Conservation (phyloP, 1,140 invertebrate species). For the Scaptomyza hsui region DNA sequence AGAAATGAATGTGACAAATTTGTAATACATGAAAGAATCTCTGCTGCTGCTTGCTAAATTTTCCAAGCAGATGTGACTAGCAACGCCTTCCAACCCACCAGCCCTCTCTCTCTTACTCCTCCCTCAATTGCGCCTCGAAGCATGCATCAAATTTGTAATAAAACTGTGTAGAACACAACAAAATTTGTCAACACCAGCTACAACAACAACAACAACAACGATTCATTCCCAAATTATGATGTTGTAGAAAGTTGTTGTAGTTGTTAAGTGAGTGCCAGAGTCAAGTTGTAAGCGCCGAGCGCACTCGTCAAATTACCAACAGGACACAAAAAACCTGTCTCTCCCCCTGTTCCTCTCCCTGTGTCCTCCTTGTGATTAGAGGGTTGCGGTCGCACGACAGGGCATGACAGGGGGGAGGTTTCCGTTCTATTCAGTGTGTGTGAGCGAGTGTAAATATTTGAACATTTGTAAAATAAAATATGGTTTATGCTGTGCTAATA, state of each 20-base stretch:
- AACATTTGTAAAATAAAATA: conserved; percentile 76
- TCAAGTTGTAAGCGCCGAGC: conserved; percentile 66
- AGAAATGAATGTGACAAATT: not conserved
- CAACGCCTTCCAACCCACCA: conserved; percentile 7
- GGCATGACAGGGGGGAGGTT: not conserved
- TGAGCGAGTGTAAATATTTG: conserved; percentile 72
- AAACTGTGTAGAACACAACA: conserved; percentile 61
- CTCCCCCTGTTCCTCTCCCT: not conserved
- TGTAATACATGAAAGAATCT: not conserved
- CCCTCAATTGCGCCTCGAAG: conserved; percentile 12
- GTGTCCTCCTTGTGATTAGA: conserved; percentile 23
- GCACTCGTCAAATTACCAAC: conserved; percentile 72
- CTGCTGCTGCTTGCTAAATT: conserved; percentile 8
- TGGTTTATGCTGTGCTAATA: conserved; percentile 77
- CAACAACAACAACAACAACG: conserved; percentile 19
- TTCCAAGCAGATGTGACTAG: conserved; percentile 41
- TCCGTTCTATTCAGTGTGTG: conserved; percentile 29
- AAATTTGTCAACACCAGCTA: conserved; percentile 58
- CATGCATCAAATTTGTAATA: conserved; percentile 63
- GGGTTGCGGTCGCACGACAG: conserved; percentile 45
- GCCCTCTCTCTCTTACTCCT: not conserved
- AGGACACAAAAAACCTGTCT: conserved; percentile 1
- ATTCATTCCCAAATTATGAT: conserved; percentile 47
- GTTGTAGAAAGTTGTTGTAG: conserved; percentile 44
- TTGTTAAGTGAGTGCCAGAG: conserved; percentile 69